phyloP scores from a whole-genome alignment of 2,113 vertebrate genomes.

The Hassar affinis region DNA sequence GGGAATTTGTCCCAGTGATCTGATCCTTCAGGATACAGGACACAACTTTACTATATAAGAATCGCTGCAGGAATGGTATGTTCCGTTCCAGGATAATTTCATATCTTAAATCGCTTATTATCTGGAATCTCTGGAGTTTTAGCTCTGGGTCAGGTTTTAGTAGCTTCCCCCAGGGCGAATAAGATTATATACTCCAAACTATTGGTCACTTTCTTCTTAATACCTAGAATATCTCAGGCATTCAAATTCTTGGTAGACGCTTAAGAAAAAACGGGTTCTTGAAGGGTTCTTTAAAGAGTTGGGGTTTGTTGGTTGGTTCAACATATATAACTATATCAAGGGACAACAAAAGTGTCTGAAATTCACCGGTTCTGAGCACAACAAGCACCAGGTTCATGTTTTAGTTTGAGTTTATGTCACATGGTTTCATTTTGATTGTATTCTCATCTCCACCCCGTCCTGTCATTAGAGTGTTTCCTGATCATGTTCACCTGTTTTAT shows the following conservation, averaged over 20 bases:
- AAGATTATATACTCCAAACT: background rate
- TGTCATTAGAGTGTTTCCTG: background rate
- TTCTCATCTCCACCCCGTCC: background rate
- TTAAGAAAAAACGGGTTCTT: background rate
- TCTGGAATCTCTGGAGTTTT: too few species aligned
- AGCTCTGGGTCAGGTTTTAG: background rate
- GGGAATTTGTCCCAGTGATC: background rate
- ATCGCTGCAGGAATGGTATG: background rate
- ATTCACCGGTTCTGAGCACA: background rate
- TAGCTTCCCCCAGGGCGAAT: background rate
- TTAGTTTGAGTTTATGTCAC: background rate
- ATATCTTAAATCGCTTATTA: too few species aligned
- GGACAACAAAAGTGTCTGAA: background rate
- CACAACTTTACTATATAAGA: background rate
- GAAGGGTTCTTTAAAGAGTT: background rate
- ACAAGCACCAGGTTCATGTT: background rate
- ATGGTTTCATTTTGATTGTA: background rate
- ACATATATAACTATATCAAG: background rate
- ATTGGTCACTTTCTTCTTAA: background rate
- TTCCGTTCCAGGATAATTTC: background rate
- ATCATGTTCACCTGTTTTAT: background rate
- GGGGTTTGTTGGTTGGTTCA: background rate
- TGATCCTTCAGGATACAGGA: background rate
- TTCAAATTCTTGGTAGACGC: background rate
- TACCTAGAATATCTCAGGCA: background rate